These are phyloP conservation scores for Anisognathus igniventris DNA, from an alignment of 2,797 vertebrate species.

Conservation along the genomic window DNA sequence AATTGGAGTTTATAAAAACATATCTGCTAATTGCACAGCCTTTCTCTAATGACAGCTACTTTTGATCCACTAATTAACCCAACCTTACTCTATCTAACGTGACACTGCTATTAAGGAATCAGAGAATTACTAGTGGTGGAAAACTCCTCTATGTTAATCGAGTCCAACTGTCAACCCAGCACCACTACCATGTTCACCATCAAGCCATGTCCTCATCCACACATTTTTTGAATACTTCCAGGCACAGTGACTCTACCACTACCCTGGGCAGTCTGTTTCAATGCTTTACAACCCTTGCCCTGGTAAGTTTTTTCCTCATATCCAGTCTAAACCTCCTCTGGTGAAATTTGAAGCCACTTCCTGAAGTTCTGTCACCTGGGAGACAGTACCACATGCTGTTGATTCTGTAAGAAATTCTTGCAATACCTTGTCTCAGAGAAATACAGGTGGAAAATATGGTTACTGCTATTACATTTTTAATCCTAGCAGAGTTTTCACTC, in stretches of 20 bases:
- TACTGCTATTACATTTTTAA: neutral
- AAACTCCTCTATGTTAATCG: neutral
- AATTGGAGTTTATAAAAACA: neutral
- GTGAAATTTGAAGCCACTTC: neutral
- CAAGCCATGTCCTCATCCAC: neutral
- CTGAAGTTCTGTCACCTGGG: neutral
- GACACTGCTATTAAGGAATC: neutral
- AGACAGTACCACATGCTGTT: neutral
- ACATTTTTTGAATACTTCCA: fast-evolving
- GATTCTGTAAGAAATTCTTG: neutral
- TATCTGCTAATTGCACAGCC: neutral
- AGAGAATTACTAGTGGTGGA: neutral
- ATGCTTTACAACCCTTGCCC: neutral
- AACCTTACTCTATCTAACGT: neutral
- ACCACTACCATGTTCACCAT: neutral
- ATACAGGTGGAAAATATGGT: neutral
- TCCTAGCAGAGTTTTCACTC: neutral
- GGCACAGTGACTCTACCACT: neutral
- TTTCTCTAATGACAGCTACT: neutral
- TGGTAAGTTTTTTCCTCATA: neutral
- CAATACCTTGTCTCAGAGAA: neutral
- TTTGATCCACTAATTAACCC: neutral
- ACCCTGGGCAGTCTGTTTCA: neutral
- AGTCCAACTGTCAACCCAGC: neutral
- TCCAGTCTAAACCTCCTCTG: neutral